A percentile compares a stretch with the other conserved stretches of the same genome.
These are phyloP conservation scores for Oscheius sp. DNA, from an alignment of 1,140 invertebrate genomes.

Conservation along the genomic window DNA sequence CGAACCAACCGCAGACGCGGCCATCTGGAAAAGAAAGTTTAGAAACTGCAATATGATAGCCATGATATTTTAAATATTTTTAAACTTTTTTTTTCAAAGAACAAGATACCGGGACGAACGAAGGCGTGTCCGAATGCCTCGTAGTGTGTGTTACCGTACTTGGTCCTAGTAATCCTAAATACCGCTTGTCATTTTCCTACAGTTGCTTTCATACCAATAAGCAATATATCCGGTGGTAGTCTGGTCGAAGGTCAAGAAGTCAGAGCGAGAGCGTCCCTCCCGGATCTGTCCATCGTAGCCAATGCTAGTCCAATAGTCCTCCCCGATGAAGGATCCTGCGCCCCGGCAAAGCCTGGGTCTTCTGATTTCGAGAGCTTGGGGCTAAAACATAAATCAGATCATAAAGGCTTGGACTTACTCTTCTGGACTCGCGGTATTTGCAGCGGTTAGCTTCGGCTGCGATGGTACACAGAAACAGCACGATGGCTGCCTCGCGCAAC, in stretches of 20 bases:
- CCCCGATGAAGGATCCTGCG: slow-evolving; percentile 11
- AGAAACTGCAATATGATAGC: too few species aligned
- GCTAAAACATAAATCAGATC: neutral
- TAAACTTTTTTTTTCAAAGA: neutral
- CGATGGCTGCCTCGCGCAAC: neutral
- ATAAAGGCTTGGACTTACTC: neutral
- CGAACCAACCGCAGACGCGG: slow-evolving; percentile 20
- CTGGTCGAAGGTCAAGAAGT: slow-evolving; percentile 21
- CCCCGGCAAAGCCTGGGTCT: slow-evolving; percentile 12
- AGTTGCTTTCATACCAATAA: slow-evolving; percentile 18
- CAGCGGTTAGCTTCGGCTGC: neutral
- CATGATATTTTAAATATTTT: too few species aligned
- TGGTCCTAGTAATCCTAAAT: slow-evolving; percentile 23
- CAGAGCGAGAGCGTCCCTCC: slow-evolving; percentile 14
- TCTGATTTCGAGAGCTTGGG: neutral
- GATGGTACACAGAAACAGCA: neutral
- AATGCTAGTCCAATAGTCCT: slow-evolving; percentile 30
- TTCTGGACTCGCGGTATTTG: slow-evolving; percentile 5
- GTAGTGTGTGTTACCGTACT: slow-evolving; percentile 24
- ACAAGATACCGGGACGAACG: slow-evolving; percentile 14
- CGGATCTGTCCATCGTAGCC: slow-evolving; percentile 27
- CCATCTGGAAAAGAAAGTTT: too few species aligned
- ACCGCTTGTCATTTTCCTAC: too few species aligned
- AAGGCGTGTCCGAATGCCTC: slow-evolving; percentile 29
- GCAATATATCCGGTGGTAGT: slow-evolving; percentile 6